phyloP scores from a whole-genome alignment of 2,113 vertebrate genomes.

The Poeciliopsis retropinna region DNA sequence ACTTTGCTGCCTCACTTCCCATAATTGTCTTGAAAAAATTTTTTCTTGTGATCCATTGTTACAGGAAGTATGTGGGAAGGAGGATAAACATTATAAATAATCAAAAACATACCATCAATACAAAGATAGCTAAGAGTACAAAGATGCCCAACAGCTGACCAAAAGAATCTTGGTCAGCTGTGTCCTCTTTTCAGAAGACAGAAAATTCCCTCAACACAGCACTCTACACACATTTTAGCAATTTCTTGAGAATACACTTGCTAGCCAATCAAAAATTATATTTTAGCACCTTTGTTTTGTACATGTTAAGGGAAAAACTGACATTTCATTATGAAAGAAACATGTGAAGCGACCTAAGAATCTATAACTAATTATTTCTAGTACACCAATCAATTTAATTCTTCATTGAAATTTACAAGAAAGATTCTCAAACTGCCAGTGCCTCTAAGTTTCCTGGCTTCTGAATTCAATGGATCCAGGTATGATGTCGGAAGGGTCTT shows the following conservation, averaged over 20 bases:
- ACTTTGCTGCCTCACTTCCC: slow-evolving; percentile 75
- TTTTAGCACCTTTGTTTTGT: neutral
- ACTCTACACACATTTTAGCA: neutral
- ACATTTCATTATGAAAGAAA: neutral
- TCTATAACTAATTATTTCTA: neutral
- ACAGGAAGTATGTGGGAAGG: slow-evolving; percentile 65
- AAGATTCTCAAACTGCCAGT: neutral
- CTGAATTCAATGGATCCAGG: neutral
- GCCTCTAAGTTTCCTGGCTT: no score
- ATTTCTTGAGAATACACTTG: neutral
- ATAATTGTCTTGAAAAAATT: slow-evolving; percentile 71
- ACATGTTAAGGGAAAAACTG: neutral
- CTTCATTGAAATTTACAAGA: slow-evolving; percentile 1
- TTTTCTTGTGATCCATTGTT: slow-evolving; percentile 57
- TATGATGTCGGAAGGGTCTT: neutral
- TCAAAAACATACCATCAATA: slow-evolving; percentile 58
- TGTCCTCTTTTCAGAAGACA: slow-evolving; percentile 13
- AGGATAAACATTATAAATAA: slow-evolving; percentile 75
- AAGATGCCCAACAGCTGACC: slow-evolving; percentile 18
- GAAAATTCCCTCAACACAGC: neutral
- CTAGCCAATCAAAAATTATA: neutral
- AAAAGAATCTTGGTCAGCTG: slow-evolving; percentile 5
- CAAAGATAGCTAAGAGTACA: slow-evolving; percentile 45
- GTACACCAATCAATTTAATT: slow-evolving; percentile 9
- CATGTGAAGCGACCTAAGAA: neutral